phyloP scores from a whole-genome alignment of 2,888 invertebrate species.

The Agriopis marginaria region DNA sequence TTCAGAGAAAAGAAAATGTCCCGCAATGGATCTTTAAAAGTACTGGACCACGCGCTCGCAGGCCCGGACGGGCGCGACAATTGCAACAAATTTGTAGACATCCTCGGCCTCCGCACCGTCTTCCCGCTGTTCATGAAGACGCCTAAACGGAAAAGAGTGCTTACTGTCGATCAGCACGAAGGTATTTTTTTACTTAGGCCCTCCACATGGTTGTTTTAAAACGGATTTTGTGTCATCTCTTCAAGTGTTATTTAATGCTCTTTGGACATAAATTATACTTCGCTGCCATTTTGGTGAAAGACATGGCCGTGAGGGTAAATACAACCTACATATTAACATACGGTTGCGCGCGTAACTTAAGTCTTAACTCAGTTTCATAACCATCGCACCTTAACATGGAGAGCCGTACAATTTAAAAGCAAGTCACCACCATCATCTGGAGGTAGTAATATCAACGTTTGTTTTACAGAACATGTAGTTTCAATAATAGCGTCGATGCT shows the following conservation, averaged over 20 bases:
- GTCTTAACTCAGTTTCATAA: too few species aligned
- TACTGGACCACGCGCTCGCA: constrained; percentile 98
- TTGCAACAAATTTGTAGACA: constrained; percentile 99
- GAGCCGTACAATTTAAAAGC: too few species aligned
- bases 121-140: constrained; percentile 99
- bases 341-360: too few species aligned
- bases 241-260: too few species aligned
- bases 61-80: constrained; percentile 97
- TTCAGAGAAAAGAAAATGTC: constrained; percentile 96
- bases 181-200: constrained; percentile 70
- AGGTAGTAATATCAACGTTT: neutral
- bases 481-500: constrained; percentile 97
- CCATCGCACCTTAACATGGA: too few species aligned
- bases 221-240: too few species aligned
- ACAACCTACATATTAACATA: too few species aligned
- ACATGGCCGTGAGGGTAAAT: too few species aligned
- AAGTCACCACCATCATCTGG: too few species aligned
- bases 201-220: too few species aligned
- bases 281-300: too few species aligned
- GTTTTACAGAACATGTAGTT: constrained; percentile 93
- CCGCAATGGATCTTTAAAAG: constrained; percentile 97
- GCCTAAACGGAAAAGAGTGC: constrained; percentile 93
- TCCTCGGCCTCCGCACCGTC: constrained; percentile 97
- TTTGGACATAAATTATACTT: too few species aligned
- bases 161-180: constrained; percentile 96